phyloP scores from a whole-genome alignment of 2,113 vertebrate genomes.

The Gorsachius goisagi region DNA sequence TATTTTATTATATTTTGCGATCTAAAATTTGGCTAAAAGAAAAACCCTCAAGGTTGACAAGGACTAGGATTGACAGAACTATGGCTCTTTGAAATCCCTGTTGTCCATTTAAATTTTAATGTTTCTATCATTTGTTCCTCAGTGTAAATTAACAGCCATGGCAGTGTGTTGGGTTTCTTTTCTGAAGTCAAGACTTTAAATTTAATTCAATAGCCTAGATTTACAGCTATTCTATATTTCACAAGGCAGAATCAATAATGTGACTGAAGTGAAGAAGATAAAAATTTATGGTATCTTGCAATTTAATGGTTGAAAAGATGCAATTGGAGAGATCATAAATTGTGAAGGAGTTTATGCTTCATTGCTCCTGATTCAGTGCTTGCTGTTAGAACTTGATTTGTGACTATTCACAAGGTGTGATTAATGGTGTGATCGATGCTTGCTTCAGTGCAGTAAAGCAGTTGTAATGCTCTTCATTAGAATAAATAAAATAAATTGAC shows the following conservation, averaged over 20 bases:
- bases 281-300: conserved; percentile 99
- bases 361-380: conserved; percentile 99
- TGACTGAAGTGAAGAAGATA: conserved; percentile 99
- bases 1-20: conserved; percentile 41
- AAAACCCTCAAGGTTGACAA: conserved; percentile 91
- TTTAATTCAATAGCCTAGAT: conserved; percentile 96
- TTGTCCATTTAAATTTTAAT: conserved; percentile 97
- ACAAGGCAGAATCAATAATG: conserved; percentile 99
- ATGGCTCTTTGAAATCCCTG: conserved; percentile 87
- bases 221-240: conserved; percentile 99
- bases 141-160: conserved; percentile 98
- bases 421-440: conserved; percentile 99
- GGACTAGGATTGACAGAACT: conserved; percentile 85
- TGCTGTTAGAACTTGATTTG: conserved; percentile 99
- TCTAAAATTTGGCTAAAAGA: conserved; percentile 72
- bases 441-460: conserved; percentile 93
- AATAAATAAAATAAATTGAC: conserved; percentile 99
- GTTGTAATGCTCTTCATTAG: conserved; percentile 99
- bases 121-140: conserved; percentile 99
- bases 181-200: conserved; percentile 95
- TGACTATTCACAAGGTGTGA: conserved; percentile 99
- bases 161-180: conserved; percentile 92
- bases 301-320: conserved; percentile 99
- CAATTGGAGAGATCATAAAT: conserved; percentile 99
- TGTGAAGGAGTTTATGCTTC: conserved; percentile 99